These are phyloP conservation scores for Florisuga fusca DNA, from an alignment of 2,797 vertebrate species.

Conservation along the genomic window DNA sequence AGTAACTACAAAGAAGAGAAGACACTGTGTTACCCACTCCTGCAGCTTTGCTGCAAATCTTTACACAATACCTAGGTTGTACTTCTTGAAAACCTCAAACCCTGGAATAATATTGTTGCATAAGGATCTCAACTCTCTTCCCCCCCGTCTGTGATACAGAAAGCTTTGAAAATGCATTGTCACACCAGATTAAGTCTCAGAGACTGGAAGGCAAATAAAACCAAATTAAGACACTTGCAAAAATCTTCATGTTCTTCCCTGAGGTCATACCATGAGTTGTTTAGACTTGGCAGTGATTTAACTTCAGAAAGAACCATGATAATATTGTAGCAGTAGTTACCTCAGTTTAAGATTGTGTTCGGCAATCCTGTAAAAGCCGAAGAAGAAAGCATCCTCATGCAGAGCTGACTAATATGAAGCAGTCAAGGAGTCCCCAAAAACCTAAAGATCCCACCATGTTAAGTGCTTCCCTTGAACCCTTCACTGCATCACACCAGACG, in stretches of 20 bases:
- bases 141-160: not conserved
- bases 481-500: not conserved
- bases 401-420: not conserved
- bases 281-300: conserved; percentile 5
- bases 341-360: not conserved
- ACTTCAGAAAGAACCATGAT: not conserved
- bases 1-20: conserved; percentile 85
- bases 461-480: not conserved
- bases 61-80: not conserved
- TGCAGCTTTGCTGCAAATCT: not conserved
- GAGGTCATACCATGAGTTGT: not conserved
- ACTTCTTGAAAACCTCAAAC: not conserved
- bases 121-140: not conserved
- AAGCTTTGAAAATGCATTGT: conserved; percentile 7
- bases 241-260: conserved; percentile 2
- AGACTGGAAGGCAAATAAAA: conserved; percentile 25
- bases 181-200: conserved; percentile 33
- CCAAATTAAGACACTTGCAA: conserved; percentile 2
- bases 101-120: not conserved
- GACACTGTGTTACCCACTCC: not conserved
- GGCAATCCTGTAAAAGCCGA: not conserved
- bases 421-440: not conserved
- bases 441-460: not conserved
- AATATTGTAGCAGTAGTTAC: not conserved
- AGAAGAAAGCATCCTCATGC: not conserved